phyloP scores from a whole-genome alignment of 1,140 invertebrate species.

The Campodea augens region DNA sequence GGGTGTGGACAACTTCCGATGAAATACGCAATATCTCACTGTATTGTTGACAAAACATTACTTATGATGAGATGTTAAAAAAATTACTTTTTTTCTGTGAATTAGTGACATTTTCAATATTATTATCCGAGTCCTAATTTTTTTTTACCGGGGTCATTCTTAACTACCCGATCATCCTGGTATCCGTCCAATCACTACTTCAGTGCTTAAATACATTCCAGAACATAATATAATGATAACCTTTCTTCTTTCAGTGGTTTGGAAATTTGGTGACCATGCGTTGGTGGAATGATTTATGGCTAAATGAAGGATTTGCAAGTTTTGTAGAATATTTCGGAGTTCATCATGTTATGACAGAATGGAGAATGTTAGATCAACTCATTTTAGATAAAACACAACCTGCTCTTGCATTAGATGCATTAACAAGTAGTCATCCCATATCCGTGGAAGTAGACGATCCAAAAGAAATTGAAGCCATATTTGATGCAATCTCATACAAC shows the following conservation, averaged over 20 bases:
- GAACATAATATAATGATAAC: not conserved
- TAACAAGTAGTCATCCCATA: conserved; percentile 62
- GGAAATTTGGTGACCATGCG: conserved; percentile 75
- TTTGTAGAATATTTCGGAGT: conserved; percentile 58
- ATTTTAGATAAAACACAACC: conserved; percentile 45
- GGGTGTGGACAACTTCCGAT: too few relatives aligned
- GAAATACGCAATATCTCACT: too few relatives aligned
- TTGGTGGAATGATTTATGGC: conserved; percentile 74
- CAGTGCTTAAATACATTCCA: too few relatives aligned
- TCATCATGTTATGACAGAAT: conserved; percentile 33
- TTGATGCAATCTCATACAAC: conserved; percentile 68
- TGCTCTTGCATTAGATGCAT: conserved; percentile 49
- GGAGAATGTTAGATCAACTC: conserved; percentile 65
- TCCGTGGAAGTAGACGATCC: conserved; percentile 59
- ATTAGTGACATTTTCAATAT: too few relatives aligned
- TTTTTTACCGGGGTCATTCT: too few relatives aligned
- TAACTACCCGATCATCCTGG: too few relatives aligned
- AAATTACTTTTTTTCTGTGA: too few relatives aligned
- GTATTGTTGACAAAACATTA: too few relatives aligned
- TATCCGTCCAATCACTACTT: too few relatives aligned
- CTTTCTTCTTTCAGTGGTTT: conserved; percentile 41
- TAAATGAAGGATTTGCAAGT: conserved; percentile 72
- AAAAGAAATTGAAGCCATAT: conserved; percentile 65
- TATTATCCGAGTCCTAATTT: too few relatives aligned
- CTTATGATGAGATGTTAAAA: too few relatives aligned